Base-by-base conservation (phyloP, 1,140 invertebrate genomes). In the Pseudomyrmex sp. region DNA sequence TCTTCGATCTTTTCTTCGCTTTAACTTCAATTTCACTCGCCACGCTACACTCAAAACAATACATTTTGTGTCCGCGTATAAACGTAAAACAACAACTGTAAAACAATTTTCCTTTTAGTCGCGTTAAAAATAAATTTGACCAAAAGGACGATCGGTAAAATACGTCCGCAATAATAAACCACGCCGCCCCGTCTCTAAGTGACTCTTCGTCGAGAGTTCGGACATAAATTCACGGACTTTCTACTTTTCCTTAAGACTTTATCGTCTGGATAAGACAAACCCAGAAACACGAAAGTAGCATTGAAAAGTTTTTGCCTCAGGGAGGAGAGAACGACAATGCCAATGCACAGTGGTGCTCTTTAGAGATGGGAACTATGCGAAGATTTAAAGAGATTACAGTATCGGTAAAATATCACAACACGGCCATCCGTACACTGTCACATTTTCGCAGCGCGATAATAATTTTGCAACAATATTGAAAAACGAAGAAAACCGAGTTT, bases 211-310 rank as follows among this genome's bases (percentile, higher is more conserved):
- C 66, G 76, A 80, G 66, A 80, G 7, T 80, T 59, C 15, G 58
- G 44, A 80, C 70, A 79, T 79, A 80, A 80, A 70, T 80, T 80
- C 66, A 80, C 76, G 44, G 54, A 72, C 54, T 70, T 69, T n/a
- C 13, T 50, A 70, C 76, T 70, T 70, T 59, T 72, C 44, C 46
- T 35, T 48, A 59, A 59, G 76, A 59, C 56, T 80, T 80, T 80
- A 80, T 80, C 66, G 76, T 26, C 20, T 48, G 76, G 66, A 54
- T 65, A 46, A 70, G 66, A 80, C 76, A 80, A 79, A 72, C 54
- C 76, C 20, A 56, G 68, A 20, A 59, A 80, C 76, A 70, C 44
- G 66, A 80, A 80, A 80, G 76, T 61, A 72, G 65, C 54, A 48
- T 72, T 23, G 66, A 61, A 54, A 68, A 80, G 76, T 80, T 80